phyloP scores from a whole-genome alignment of 2,113 vertebrate genomes.

The Mohoua ochrocephala region DNA sequence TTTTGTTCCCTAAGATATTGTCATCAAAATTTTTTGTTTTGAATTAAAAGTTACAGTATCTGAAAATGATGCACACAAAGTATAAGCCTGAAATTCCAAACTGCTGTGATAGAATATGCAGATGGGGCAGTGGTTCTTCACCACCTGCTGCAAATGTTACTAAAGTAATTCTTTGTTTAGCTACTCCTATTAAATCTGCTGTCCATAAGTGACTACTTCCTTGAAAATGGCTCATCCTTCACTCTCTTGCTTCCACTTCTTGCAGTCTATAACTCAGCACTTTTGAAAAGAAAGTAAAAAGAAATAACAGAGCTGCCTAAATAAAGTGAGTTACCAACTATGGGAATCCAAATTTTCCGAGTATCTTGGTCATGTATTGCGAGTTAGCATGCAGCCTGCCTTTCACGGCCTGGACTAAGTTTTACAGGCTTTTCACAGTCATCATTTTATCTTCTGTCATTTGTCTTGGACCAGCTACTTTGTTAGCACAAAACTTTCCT shows the following conservation, averaged over 20 bases:
- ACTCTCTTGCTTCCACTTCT: neutral
- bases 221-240: neutral
- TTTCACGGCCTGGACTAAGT: neutral
- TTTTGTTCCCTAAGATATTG: neutral
- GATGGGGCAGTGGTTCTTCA: neutral
- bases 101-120: neutral
- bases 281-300: neutral
- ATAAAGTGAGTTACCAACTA: neutral
- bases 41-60: neutral
- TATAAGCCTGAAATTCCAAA: neutral
- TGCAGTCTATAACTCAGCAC: neutral
- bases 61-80: neutral
- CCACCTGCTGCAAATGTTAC: neutral
- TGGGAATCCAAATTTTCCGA: neutral
- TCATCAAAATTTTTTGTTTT: neutral
- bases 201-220: neutral
- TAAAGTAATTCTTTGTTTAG: neutral
- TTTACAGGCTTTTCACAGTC: neutral
- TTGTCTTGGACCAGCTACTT: neutral
- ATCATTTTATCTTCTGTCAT: neutral
- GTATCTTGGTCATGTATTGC: neutral
- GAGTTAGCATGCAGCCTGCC: neutral
- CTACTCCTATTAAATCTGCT: neutral
- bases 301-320: neutral
- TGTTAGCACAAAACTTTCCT: neutral